Base-by-base conservation (phyloP, 2,797 vertebrate species). In the Euphonia xanthogaster region DNA sequence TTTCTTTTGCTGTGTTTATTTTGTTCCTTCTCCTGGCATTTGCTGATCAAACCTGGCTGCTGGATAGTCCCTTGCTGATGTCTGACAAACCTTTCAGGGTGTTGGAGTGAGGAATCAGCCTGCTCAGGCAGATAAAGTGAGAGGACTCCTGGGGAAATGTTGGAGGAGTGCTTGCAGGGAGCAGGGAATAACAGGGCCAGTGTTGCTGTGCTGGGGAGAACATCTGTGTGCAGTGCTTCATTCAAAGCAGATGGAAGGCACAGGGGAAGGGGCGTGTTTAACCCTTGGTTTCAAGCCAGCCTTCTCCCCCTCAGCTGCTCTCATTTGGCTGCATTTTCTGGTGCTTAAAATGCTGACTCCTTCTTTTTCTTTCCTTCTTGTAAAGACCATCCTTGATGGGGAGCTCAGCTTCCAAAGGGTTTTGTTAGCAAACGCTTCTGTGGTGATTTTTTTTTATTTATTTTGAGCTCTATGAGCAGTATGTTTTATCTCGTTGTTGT, bases 161-260 rank as follows among this genome's bases (percentile, higher is more conserved):
- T 66, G 67, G 57, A 31, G 5, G 35, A 55, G 20, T 12, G 3
- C 74, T 91, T 86, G 47, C 71, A 78, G 63, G 62, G 61, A 63
- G n/a, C 10, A 28, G 70, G 47, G 83, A 75, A 35, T 67, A 60
- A 31, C 0, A 2, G 35, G 5, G 44, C 48, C 54, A 50, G 82
- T 40, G 68, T 60, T 60, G 87, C 2, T 88, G 10, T 92, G 48
- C 62, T 67, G 21, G 62, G 73, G 60, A 73, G 86, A 86, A 85
- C 88, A 90, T 93, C 94, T 94, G 93, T 94, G 74, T 79, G 74
- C 63, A 55, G 13, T 6, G 88, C 83, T 94, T 75, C 33, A 79
- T 92, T 84, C 77, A 70, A 45, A 96, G 93, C 96, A 94, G 95
- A 92, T 88, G 83, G 70, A 22, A 66, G n/a, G 44, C 37, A 66